Conservation (phyloP, 2,797 vertebrate species). For the Gymnopithys bicolor region DNA sequence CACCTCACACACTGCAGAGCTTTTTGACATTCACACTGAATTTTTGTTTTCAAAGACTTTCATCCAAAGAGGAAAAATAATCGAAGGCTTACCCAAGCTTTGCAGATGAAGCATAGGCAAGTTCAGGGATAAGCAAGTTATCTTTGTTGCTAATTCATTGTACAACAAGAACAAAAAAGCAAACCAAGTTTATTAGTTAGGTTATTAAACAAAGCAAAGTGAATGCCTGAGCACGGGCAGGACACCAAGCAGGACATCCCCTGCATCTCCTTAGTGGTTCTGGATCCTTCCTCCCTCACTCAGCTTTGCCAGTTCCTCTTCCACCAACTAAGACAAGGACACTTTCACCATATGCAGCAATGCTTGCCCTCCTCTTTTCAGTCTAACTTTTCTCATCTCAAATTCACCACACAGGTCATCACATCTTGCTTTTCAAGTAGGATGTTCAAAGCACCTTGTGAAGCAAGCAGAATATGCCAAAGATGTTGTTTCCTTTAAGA, state of each 20-base stretch:
- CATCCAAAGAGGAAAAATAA: slow-evolving; percentile 1
- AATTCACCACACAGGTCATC: background rate
- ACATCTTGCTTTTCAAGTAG: background rate
- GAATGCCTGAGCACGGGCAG: background rate
- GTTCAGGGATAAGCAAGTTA: background rate
- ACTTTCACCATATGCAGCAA: background rate
- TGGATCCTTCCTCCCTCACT: background rate
- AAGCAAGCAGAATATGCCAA: background rate
- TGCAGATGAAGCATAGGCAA: background rate
- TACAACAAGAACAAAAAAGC: background rate
- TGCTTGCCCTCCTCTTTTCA: background rate
- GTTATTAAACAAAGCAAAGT: background rate
- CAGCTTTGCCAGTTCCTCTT: background rate
- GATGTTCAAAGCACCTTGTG: background rate
- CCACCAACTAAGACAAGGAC: background rate
- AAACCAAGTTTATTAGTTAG: background rate
- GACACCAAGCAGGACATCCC: background rate
- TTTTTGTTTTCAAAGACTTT: background rate
- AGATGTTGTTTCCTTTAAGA: background rate
- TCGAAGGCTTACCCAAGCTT: background rate
- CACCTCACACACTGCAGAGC: background rate
- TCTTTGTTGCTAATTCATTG: background rate
- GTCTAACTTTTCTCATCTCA: background rate
- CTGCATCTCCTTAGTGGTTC: background rate
- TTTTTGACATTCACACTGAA: background rate